A percentile compares a stretch with the other conserved stretches of the same genome.
phyloP scores from a whole-genome alignment of 2,113 vertebrate genomes.

The Manacus vitellinus region DNA sequence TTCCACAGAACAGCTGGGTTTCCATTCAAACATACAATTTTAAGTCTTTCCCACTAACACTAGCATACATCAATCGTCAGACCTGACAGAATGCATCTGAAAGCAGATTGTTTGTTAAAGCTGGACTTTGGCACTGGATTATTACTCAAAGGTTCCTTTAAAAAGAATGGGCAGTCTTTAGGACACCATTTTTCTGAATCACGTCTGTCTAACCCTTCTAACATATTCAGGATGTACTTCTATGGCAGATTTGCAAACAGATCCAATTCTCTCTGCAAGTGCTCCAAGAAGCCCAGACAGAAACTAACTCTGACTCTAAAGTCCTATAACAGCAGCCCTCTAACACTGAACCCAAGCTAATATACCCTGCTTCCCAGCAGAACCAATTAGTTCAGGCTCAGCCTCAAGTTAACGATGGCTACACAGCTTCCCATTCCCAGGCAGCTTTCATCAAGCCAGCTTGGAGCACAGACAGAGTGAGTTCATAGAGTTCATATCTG shows the following conservation, averaged over 20 bases:
- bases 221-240: background rate
- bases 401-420: background rate
- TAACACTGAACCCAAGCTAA: background rate
- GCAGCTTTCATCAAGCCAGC: constrained; percentile 7
- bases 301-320: background rate
- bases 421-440: background rate
- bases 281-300: background rate
- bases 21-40: background rate
- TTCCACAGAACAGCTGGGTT: background rate
- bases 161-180: background rate
- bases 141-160: background rate
- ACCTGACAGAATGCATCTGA: background rate
- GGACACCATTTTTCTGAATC: background rate
- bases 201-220: background rate
- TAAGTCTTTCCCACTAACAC: background rate
- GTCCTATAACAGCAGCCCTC: background rate
- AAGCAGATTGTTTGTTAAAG: background rate
- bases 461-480: background rate
- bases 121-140: background rate
- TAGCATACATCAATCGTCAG: background rate
- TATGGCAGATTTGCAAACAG: background rate
- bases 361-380: constrained; percentile 1
- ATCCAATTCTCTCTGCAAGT: background rate
- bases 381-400: background rate
- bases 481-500: background rate